phyloP scores from a whole-genome alignment of 2,797 vertebrate genomes.

The Lerista edwardsae region DNA sequence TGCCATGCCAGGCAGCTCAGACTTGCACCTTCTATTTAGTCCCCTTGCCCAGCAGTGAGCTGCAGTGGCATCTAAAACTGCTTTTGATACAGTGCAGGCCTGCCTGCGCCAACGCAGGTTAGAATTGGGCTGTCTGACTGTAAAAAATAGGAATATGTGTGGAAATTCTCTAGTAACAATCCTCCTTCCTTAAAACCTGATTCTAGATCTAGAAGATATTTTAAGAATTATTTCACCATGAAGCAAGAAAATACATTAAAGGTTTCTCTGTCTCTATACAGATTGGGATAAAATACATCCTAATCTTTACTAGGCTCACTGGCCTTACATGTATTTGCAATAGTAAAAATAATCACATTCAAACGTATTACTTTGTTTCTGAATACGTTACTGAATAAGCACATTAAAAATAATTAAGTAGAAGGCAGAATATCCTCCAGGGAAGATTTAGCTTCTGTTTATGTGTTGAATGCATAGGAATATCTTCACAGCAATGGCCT shows the following conservation, averaged over 20 bases:
- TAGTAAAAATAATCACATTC: constrained; percentile 45
- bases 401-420: constrained; percentile 30
- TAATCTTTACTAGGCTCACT: constrained; percentile 46
- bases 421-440: constrained; percentile 41
- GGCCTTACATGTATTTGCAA: constrained; percentile 18
- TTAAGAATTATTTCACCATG: constrained; percentile 42
- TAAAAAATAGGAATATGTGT: constrained; percentile 5
- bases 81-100: too few species aligned
- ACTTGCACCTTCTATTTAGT: too few species aligned
- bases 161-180: constrained; percentile 37
- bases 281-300: constrained; percentile 24
- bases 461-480: constrained; percentile 15
- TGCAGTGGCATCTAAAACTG: too few species aligned
- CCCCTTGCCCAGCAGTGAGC: too few species aligned
- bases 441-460: constrained; percentile 28
- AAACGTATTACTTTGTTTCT: constrained; percentile 37
- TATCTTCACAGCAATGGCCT: constrained; percentile 16
- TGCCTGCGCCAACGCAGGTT: too few species aligned
- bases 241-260: constrained; percentile 30
- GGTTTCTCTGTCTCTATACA: constrained; percentile 37
- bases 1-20: too few species aligned
- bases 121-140: too few species aligned
- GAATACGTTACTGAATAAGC: constrained; percentile 34
- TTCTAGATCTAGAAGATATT: constrained; percentile 27
- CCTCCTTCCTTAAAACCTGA: constrained; percentile 29